phyloP scores from a whole-genome alignment of 1,140 invertebrate genomes.

The Daktulosphaira vitifoliae region DNA sequence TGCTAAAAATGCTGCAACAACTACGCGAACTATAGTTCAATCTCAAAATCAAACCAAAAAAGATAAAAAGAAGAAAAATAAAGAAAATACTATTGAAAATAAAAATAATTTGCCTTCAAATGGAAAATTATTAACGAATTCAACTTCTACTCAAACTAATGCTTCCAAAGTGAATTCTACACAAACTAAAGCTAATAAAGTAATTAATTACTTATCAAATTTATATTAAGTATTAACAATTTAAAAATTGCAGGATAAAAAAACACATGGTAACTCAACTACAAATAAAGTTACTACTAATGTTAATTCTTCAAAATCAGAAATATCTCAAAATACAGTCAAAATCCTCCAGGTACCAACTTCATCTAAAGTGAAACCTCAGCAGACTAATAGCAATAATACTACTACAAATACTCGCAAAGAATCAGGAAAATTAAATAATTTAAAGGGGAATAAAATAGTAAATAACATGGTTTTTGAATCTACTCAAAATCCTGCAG shows the following conservation, averaged over 20 bases:
- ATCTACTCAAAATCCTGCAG: constrained; percentile 53
- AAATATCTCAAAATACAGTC: not conserved
- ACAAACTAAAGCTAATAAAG: constrained; percentile 22
- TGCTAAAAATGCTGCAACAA: constrained; percentile 45
- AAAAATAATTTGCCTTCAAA: not conserved
- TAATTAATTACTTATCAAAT: not conserved
- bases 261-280: constrained; percentile 7
- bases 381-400: not conserved
- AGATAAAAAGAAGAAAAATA: constrained; percentile 60
- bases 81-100: constrained; percentile 46
- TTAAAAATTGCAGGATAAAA: constrained; percentile 9
- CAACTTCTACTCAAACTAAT: constrained; percentile 23
- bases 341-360: no score
- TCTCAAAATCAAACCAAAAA: constrained; percentile 10
- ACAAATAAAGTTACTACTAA: not conserved
- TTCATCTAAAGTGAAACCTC: constrained; percentile 11
- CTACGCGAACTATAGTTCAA: constrained; percentile 4
- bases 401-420: constrained; percentile 6
- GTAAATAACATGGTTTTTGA: constrained; percentile 50
- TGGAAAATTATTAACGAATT: constrained; percentile 21
- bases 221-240: not conserved
- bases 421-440: constrained; percentile 10
- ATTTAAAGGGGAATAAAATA: constrained; percentile 28
- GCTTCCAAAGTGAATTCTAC: constrained; percentile 1
- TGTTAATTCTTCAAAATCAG: not conserved